Evolutionary conservation across 1,140 invertebrate species (phyloP), one percentile per base, ranked within the genome.

Genomic region (Cotesia vestalis): DNA sequence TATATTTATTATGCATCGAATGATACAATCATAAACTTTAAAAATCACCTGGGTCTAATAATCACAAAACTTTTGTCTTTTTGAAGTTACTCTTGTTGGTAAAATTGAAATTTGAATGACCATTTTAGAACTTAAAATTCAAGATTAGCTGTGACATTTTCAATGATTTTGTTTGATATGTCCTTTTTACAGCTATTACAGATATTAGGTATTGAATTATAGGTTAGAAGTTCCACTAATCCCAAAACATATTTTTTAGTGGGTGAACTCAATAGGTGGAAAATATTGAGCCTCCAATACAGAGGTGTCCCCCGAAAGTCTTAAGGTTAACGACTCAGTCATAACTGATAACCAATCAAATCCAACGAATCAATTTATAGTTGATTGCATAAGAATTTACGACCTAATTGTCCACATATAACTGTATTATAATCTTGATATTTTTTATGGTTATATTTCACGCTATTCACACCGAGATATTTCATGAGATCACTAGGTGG

Each of bases 171-270:
- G 0, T 2, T 0, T 20, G 2, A 2, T 0, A 20, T 20, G 0
- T 20, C 2, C 2, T 20, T 2, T 20, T 84, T 83, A 57, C 79
- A 80, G 36, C 69, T 66, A 34, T 51, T 8, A 76, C 80, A 74
- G 55, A 83, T 77, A 73, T 84, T 84, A 17, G 79, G 78, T 27
- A 83, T 81, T 20, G 79, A 79, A 78, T 84, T 79, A 67, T 80
- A 82, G 34, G 77, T 80, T 67, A 80, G 51, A 61, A 83, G 78
- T 66, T 77, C 75, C 27, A 83, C 78, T n/a, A 85, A 59, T 9
- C 78, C 77, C 27, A 81, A 76, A 46, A 67, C 69, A 78, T 83
- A 83, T n/a, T 78, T 73, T 34, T 74, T 69, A 38, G 53, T 17
- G 3, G 36, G 4, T 46, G 35, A 59, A 51, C 61, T 74, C 69